A percentile compares a stretch with the other conserved stretches of the same genome.
phyloP scores from a whole-genome alignment of 1,140 invertebrate genomes.

The Zaprionus tsacasi region DNA sequence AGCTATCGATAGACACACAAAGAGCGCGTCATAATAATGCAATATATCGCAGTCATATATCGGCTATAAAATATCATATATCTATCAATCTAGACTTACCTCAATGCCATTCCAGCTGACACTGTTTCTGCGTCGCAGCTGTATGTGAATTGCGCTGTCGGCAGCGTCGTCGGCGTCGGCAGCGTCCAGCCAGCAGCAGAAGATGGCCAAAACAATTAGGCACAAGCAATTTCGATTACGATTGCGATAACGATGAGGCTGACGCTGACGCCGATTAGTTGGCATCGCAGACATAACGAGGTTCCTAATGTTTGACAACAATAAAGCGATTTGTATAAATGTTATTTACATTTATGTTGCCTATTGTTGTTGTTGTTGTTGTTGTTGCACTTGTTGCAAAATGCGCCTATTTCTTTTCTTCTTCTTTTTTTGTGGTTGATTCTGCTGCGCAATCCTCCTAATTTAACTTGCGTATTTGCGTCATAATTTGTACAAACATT shows the following conservation, averaged over 20 bases:
- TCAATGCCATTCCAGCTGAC: slow-evolving; percentile 74
- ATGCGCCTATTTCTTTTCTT: slow-evolving; percentile 25
- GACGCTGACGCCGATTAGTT: slow-evolving; percentile 12
- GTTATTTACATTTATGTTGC: not conserved
- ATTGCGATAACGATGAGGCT: slow-evolving; percentile 45
- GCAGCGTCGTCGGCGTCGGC: slow-evolving; percentile 8
- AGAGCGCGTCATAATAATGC: no score
- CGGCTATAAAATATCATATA: not conserved
- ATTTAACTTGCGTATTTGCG: slow-evolving; percentile 62
- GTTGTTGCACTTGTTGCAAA: slow-evolving; percentile 58
- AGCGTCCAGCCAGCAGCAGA: slow-evolving; percentile 52
- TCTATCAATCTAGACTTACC: slow-evolving; percentile 53
- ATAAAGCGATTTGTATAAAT: slow-evolving; percentile 29
- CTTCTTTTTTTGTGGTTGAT: slow-evolving; percentile 12
- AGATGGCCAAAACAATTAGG: slow-evolving; percentile 65
- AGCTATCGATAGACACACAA: slow-evolving; percentile 14
- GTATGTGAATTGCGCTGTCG: slow-evolving; percentile 56
- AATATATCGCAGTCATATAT: slow-evolving; percentile 4
- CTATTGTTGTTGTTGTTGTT: slow-evolving; percentile 34
- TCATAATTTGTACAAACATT: slow-evolving; percentile 74
- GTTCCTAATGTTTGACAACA: slow-evolving; percentile 51
- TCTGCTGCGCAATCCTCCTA: slow-evolving; percentile 29
- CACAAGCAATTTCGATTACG: slow-evolving; percentile 45
- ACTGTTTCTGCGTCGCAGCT: slow-evolving; percentile 71
- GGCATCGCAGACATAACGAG: slow-evolving; percentile 42